These are phyloP conservation scores for Pogonomyrmex californicus DNA, from an alignment of 1,140 invertebrate species.

Conservation along the genomic window DNA sequence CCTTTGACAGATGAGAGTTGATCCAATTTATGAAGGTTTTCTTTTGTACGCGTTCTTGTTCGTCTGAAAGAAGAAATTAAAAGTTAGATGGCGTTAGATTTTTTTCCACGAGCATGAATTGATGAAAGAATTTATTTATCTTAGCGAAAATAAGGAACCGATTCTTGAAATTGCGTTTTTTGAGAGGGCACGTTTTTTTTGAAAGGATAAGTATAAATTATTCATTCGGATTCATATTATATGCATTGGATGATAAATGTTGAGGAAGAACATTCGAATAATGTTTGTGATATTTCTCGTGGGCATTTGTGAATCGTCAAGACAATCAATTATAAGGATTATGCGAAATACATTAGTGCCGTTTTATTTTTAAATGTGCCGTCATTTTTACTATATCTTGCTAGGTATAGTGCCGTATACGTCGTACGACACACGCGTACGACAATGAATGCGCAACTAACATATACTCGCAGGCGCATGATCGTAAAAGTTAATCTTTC, in stretches of 20 bases:
- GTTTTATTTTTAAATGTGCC: constrained; percentile 70
- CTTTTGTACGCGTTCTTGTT: constrained; percentile 99
- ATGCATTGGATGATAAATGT: neutral
- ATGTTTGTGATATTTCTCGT: neutral
- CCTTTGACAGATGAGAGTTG: constrained; percentile 98
- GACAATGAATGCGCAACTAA: constrained; percentile 30
- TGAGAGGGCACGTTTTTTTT: neutral
- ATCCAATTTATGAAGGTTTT: constrained; percentile 99
- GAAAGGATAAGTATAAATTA: neutral
- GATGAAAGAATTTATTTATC: neutral
- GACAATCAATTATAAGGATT: constrained; percentile 37
- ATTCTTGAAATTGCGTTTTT: neutral
- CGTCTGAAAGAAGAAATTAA: constrained; percentile 93
- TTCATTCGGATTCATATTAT: neutral
- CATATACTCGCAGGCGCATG: neutral
- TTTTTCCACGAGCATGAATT: neutral
- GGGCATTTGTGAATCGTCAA: neutral
- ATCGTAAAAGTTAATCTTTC: constrained; percentile 30
- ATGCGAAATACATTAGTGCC: constrained; percentile 11
- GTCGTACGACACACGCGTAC: neutral
- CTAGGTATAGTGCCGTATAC: neutral
- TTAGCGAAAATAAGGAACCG: neutral
- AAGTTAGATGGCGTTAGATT: constrained; percentile 35
- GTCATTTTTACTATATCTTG: constrained; percentile 53
- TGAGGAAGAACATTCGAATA: neutral